Conservation (phyloP, 2,888 invertebrate genomes). For the Himalopsyche anomala region DNA sequence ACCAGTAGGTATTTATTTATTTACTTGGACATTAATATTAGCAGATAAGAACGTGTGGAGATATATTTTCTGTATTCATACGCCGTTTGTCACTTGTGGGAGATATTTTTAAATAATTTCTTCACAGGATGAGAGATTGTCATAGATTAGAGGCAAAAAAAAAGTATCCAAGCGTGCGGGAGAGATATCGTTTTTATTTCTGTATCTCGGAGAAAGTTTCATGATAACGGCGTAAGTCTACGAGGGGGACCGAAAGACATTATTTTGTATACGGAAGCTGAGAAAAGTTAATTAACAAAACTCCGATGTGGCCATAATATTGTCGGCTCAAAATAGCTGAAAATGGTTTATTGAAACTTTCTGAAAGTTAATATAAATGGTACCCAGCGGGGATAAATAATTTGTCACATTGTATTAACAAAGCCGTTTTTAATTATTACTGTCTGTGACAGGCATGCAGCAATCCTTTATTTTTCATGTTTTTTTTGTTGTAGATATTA, state of each 20-base stretch:
- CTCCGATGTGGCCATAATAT: slow-evolving; percentile 5
- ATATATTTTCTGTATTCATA: neutral
- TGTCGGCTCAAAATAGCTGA: neutral
- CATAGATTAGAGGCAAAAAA: neutral
- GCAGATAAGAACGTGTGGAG: slow-evolving; percentile 29
- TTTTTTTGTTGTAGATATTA: too few species aligned
- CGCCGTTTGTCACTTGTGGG: slow-evolving; percentile 11
- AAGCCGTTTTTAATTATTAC: too few species aligned
- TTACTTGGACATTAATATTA: neutral
- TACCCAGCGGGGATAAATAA: too few species aligned
- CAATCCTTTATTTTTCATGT: too few species aligned
- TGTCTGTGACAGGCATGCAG: too few species aligned
- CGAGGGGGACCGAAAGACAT: neutral
- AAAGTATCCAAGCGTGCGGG: neutral
- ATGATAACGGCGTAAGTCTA: neutral
- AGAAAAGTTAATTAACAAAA: slow-evolving; percentile 11
- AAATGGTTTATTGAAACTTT: too few species aligned
- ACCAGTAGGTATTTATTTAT: slow-evolving; percentile 5
- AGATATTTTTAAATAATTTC: slow-evolving; percentile 29
- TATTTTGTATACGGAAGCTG: neutral
- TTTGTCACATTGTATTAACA: too few species aligned
- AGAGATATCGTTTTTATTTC: neutral
- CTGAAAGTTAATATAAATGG: too few species aligned
- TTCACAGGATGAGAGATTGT: slow-evolving; percentile 4
- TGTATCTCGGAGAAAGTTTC: neutral